phyloP scores from a whole-genome alignment of 2,797 vertebrate species.

The Sebastes hubbsi region DNA sequence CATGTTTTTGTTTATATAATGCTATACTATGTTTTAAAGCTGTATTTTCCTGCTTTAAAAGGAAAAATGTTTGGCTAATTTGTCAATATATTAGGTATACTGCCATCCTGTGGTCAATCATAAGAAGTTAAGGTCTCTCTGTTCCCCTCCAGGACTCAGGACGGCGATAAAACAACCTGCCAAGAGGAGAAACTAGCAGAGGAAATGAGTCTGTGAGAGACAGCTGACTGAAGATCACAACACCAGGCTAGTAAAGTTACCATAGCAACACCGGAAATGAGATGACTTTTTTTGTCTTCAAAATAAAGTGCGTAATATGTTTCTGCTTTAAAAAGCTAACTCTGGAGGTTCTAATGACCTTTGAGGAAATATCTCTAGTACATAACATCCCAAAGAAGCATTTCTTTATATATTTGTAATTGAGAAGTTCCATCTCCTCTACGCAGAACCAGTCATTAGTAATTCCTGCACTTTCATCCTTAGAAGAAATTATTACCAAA shows the following conservation, averaged over 20 bases:
- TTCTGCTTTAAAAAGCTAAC: not conserved
- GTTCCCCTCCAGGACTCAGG: slow-evolving; percentile 25
- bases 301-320: not conserved
- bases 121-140: not conserved
- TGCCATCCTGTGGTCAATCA: slow-evolving; percentile 52
- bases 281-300: not conserved
- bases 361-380: no score
- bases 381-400: no score
- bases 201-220: not conserved
- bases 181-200: not conserved
- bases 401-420: no score
- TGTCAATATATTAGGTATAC: not conserved
- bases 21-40: not conserved
- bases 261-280: not conserved
- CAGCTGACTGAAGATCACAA: not conserved
- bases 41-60: not conserved
- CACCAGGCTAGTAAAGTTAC: not conserved
- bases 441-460: no score
- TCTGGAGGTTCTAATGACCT: no score
- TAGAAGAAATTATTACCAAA: no score
- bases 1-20: not conserved
- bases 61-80: not conserved
- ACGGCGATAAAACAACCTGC: not conserved
- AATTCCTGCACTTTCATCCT: no score
- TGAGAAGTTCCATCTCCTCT: no score